Evolutionary conservation across 2,888 invertebrate genomes (phyloP).

Genomic region (Oxyteleia sp.): DNA sequence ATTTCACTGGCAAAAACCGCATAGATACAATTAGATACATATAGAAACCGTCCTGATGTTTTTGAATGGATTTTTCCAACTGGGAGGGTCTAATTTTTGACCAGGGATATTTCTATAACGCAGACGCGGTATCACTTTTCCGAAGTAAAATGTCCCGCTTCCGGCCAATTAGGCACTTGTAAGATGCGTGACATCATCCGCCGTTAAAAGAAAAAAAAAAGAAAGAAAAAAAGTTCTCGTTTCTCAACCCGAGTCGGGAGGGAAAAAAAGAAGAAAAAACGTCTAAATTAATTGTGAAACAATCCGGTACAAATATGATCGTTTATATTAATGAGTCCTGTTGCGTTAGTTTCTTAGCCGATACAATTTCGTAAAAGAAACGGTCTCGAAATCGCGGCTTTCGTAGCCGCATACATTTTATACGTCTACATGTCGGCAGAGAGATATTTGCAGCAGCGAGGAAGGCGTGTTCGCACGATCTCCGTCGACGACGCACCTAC

Average conservation of each 20-base stretch:
- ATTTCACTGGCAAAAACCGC: too few relatives aligned
- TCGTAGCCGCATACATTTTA: slow-evolving; percentile 59
- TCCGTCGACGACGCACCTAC: slow-evolving; percentile 73
- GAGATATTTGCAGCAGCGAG: slow-evolving; percentile 64
- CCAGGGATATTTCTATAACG: too few relatives aligned
- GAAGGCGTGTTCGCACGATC: slow-evolving; percentile 73
- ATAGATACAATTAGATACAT: too few relatives aligned
- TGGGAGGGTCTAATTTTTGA: too few relatives aligned
- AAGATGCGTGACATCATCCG: too few relatives aligned
- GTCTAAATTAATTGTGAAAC: slow-evolving; percentile 68
- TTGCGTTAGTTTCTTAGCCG: slow-evolving; percentile 57
- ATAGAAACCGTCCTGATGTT: too few relatives aligned
- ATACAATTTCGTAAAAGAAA: slow-evolving; percentile 73
- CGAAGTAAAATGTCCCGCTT: too few relatives aligned
- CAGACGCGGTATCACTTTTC: too few relatives aligned
- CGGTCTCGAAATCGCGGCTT: slow-evolving; percentile 71
- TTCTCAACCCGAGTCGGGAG: slow-evolving; percentile 21
- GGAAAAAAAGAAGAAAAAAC: slow-evolving; percentile 15
- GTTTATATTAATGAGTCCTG: slow-evolving; percentile 72
- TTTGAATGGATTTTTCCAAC: too few relatives aligned
- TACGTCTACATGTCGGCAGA: slow-evolving; percentile 41
- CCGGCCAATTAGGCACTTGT: not conserved
- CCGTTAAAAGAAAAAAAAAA: not conserved
- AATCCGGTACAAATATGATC: slow-evolving; percentile 70
- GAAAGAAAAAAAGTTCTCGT: slow-evolving; percentile 13